phyloP scores from a whole-genome alignment of 2,888 invertebrate genomes.

The Tholera decimalis region DNA sequence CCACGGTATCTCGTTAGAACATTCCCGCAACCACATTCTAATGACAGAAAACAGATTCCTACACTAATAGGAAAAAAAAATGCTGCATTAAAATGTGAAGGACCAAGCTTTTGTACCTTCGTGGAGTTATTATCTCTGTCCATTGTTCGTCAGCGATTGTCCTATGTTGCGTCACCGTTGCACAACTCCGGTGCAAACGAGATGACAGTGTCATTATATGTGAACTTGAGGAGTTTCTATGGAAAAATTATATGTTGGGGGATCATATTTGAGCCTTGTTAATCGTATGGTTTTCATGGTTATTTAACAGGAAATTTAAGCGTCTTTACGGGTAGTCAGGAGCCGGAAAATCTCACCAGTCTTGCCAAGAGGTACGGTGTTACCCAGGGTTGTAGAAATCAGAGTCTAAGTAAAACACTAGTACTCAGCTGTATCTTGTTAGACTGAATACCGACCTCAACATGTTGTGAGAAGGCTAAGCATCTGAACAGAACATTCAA shows the following conservation, averaged over 20 bases:
- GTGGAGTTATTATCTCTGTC: constrained; percentile 50
- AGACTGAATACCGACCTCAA: too few species aligned
- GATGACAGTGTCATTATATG: constrained; percentile 26
- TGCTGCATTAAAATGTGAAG: constrained; percentile 35
- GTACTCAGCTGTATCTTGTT: too few species aligned
- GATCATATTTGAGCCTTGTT: constrained; percentile 8
- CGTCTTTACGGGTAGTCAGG: too few species aligned
- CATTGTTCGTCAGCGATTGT: constrained; percentile 61
- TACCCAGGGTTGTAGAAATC: too few species aligned
- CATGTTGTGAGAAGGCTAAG: too few species aligned
- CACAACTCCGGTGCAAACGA: constrained; percentile 42
- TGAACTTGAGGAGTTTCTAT: constrained; percentile 37
- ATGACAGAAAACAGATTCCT: not conserved
- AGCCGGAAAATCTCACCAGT: too few species aligned
- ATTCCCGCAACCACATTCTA: constrained; percentile 15
- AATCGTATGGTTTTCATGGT: not conserved
- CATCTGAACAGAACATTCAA: too few species aligned
- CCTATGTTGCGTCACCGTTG: constrained; percentile 55
- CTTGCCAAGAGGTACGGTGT: too few species aligned
- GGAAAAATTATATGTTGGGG: constrained; percentile 44
- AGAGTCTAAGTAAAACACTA: too few species aligned
- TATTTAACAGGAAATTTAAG: not conserved
- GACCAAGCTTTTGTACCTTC: constrained; percentile 22
- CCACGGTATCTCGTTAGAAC: too few species aligned
- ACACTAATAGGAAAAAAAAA: constrained; percentile 23